Percentiles rank a stretch among this genome's conserved stretches.
Evolutionary conservation across 2,113 vertebrate genomes (phyloP).

Genomic region (Cephalopholis sonnerati): DNA sequence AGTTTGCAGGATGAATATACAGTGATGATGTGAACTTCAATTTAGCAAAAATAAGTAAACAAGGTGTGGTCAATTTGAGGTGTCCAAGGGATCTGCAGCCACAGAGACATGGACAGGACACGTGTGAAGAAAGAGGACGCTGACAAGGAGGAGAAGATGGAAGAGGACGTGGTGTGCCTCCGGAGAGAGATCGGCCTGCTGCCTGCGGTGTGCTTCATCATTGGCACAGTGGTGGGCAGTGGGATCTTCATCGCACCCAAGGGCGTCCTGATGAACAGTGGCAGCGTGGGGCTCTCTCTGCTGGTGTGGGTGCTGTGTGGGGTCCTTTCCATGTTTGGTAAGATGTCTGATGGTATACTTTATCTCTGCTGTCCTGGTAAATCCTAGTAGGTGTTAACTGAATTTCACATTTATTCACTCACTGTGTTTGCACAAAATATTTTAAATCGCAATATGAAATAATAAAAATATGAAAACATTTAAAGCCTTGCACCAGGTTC

Average conservation of each 20-base stretch:
- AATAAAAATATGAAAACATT: background rate
- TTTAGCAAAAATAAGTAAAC: too few relatives aligned
- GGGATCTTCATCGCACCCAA: conserved; percentile 94
- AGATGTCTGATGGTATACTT: conserved; percentile 41
- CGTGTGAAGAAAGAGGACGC: conserved; percentile 19
- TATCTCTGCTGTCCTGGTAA: background rate
- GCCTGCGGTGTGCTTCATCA: conserved; percentile 85
- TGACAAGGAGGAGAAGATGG: background rate
- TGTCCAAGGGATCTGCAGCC: background rate
- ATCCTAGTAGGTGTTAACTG: too few relatives aligned
- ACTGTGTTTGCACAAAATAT: too few relatives aligned
- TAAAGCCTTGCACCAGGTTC: background rate
- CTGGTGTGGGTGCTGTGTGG: conserved; percentile 89
- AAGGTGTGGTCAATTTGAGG: background rate
- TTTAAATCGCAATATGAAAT: too few relatives aligned
- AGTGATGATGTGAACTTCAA: background rate
- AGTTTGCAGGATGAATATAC: background rate
- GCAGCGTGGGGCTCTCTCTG: conserved; percentile 89
- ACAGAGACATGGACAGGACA: conserved; percentile 44
- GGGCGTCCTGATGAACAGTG: conserved; percentile 89
- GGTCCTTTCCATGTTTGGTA: conserved; percentile 89
- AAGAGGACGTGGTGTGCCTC: conserved; percentile 63
- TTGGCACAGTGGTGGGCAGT: conserved; percentile 91
- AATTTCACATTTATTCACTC: too few relatives aligned
- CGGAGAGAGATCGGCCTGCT: conserved; percentile 86